phyloP scores from a whole-genome alignment of 2,797 vertebrate species.

The Cynodonichthys magdalenae region DNA sequence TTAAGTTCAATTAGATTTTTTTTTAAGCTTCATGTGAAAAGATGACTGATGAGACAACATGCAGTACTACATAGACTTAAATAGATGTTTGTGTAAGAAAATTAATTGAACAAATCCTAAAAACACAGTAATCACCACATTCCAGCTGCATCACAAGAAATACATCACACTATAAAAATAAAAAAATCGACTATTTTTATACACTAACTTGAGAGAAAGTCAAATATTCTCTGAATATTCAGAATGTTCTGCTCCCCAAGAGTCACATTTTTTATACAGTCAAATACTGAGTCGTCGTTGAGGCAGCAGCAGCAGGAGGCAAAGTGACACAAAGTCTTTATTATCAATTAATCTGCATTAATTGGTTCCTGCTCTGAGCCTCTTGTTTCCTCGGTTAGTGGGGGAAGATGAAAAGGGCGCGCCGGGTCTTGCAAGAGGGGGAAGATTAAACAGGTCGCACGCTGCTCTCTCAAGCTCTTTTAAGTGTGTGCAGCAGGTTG shows the following conservation, averaged over 20 bases:
- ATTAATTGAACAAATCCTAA: too few species aligned
- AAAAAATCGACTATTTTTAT: background rate
- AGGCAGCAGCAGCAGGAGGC: constrained; percentile 28
- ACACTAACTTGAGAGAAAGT: background rate
- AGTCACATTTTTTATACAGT: constrained; percentile 33
- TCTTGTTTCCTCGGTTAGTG: constrained; percentile 65
- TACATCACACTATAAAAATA: background rate
- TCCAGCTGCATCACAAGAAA: too few species aligned
- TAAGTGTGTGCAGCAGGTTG: constrained; percentile 76
- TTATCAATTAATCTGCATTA: constrained; percentile 77
- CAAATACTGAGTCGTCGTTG: constrained; percentile 24
- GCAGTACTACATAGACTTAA: too few species aligned
- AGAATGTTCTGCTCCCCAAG: background rate
- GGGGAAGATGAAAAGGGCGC: constrained; percentile 72
- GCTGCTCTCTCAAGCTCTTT: constrained; percentile 74
- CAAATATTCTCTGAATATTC: too few species aligned
- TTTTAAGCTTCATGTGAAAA: too few species aligned
- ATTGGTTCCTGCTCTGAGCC: constrained; percentile 66
- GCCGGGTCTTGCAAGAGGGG: constrained; percentile 67
- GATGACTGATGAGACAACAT: too few species aligned
- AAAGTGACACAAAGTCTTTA: constrained; percentile 57
- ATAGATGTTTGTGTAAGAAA: too few species aligned
- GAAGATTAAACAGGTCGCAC: constrained; percentile 80
- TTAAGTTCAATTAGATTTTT: too few species aligned
- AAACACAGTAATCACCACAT: too few species aligned